A percentile compares a stretch with the other conserved stretches of the same genome.
Evolutionary conservation across 2,113 vertebrate species (phyloP).

Genomic region (Barbus barbus): DNA sequence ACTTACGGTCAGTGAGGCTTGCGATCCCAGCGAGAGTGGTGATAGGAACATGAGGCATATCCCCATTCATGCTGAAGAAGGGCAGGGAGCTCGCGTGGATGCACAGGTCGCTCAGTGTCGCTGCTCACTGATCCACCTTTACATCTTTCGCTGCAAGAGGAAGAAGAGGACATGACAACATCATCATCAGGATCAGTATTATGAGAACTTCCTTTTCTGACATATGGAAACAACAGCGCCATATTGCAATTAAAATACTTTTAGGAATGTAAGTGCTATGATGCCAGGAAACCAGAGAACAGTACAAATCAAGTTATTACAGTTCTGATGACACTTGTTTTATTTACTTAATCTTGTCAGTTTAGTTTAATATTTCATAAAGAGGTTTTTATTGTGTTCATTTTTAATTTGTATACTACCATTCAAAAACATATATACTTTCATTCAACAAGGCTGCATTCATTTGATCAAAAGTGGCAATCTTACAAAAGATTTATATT

Average conservation of each 20-base stretch:
- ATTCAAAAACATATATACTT: neutral
- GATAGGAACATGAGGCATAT: slow-evolving; percentile 99
- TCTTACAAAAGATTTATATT: no score
- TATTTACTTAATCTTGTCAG: neutral
- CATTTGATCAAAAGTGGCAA: no score
- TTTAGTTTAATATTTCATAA: neutral
- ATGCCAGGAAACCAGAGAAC: neutral
- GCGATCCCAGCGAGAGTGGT: slow-evolving; percentile 99
- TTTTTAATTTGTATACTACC: neutral
- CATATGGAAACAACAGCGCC: neutral
- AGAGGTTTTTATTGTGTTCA: neutral
- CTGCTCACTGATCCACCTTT: slow-evolving; percentile 88
- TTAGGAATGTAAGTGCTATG: neutral
- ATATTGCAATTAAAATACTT: neutral
- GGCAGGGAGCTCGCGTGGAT: slow-evolving; percentile 83
- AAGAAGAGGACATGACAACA: slow-evolving; percentile 7
- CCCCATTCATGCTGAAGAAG: slow-evolving; percentile 99
- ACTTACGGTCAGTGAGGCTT: slow-evolving; percentile 99
- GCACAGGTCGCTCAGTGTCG: slow-evolving; percentile 88
- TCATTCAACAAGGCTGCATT: neutral
- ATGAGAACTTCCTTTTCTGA: neutral
- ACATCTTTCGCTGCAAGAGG: slow-evolving; percentile 80
- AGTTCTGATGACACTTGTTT: neutral
- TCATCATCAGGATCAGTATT: neutral
- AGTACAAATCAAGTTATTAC: neutral